These are phyloP conservation scores for Sisor rabdophorus DNA, from an alignment of 2,113 vertebrate species.

Conservation along the genomic window DNA sequence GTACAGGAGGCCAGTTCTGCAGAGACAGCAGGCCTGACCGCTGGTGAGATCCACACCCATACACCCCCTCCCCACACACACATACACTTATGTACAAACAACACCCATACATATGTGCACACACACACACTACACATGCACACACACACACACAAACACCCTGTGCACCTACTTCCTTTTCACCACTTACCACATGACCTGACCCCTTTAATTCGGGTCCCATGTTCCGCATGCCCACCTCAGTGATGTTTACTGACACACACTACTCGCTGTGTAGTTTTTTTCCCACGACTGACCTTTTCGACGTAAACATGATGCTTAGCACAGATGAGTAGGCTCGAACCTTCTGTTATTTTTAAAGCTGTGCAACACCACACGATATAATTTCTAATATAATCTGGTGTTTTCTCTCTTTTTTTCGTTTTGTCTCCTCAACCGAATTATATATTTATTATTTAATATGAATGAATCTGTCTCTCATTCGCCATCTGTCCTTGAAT, in stretches of 20 bases:
- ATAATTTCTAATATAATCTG: too few species aligned
- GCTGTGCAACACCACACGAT: neutral
- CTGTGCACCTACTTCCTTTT: conserved; percentile 17
- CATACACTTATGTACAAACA: neutral
- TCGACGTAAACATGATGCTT: neutral
- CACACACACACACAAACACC: neutral
- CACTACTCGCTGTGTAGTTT: neutral
- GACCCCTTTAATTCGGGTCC: neutral
- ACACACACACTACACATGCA: conserved; percentile 25
- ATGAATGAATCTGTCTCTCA: conserved; percentile 3
- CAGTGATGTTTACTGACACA: neutral
- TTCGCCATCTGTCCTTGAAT: conserved; percentile 32
- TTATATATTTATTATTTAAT: too few species aligned
- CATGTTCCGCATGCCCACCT: neutral
- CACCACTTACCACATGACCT: conserved; percentile 10
- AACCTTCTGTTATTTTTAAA: too few species aligned
- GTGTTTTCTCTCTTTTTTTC: too few species aligned
- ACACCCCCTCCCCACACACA: neutral
- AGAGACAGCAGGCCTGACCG: conserved; percentile 79
- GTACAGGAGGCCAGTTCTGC: conserved; percentile 82
- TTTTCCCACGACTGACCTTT: conserved; percentile 27
- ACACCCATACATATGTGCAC: neutral
- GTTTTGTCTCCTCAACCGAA: neutral
- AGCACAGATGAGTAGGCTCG: too few species aligned
- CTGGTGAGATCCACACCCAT: conserved; percentile 67